These are phyloP conservation scores for Torymus tubicola DNA, from an alignment of 2,888 invertebrate genomes.

Conservation along the genomic window DNA sequence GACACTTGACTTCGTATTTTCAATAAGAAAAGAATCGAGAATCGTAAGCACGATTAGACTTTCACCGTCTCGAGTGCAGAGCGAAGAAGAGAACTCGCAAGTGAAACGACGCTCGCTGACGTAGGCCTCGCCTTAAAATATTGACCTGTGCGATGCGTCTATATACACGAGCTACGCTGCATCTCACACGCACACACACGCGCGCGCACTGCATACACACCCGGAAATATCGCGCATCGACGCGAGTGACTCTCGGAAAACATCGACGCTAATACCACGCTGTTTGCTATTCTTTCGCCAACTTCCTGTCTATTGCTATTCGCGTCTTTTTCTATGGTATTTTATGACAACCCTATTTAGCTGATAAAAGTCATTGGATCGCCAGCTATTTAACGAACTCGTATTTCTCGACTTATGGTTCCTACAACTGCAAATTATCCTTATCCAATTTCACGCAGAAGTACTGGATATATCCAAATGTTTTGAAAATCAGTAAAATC, in stretches of 20 bases:
- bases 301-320: neutral
- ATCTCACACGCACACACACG: too few relatives aligned
- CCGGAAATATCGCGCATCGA: constrained; percentile 37
- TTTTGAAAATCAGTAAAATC: too few relatives aligned
- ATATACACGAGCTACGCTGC: too few relatives aligned
- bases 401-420: neutral
- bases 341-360: constrained; percentile 9
- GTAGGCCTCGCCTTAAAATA: constrained; percentile 32
- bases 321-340: neutral
- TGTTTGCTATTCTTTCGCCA: constrained; percentile 23
- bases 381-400: neutral
- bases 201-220: neutral
- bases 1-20: too few relatives aligned
- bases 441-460: too few relatives aligned
- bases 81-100: too few relatives aligned
- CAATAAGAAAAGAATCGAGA: too few relatives aligned
- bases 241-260: neutral
- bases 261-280: neutral
- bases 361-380: constrained; percentile 1
- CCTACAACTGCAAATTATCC: too few relatives aligned
- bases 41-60: constrained; percentile 4
- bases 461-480: too few relatives aligned
- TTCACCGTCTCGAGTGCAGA: constrained; percentile 17
- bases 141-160: constrained; percentile 24
- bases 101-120: neutral